A percentile compares a stretch with the other conserved stretches of the same genome.
Conservation (phyloP, 2,888 invertebrate species). For the Athalia circularis region DNA sequence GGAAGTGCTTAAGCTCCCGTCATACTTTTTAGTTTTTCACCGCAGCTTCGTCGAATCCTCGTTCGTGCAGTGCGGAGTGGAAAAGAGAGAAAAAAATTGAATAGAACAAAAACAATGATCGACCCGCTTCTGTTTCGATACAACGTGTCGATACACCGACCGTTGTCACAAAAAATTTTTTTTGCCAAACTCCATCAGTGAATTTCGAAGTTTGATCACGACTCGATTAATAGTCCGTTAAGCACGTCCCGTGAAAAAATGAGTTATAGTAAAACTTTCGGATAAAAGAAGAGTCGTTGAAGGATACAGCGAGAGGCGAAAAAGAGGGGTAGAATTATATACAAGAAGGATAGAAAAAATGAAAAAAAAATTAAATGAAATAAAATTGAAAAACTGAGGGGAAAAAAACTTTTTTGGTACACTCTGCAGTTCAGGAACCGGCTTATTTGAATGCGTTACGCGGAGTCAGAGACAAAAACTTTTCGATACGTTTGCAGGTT, state of each 20-base stretch:
- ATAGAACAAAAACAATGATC: not conserved
- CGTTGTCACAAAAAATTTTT: not conserved
- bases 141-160: not conserved
- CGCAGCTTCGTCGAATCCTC: too few species aligned
- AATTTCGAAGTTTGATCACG: constrained; percentile 40
- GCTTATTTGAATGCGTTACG: constrained; percentile 16
- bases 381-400: constrained; percentile 1
- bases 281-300: not conserved
- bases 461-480: constrained; percentile 15
- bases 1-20: too few species aligned
- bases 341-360: not conserved
- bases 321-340: not conserved
- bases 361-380: not conserved
- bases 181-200: constrained; percentile 20
- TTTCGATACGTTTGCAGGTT: not conserved
- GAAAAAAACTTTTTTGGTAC: not conserved
- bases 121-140: not conserved
- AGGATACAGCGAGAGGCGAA: not conserved
- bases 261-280: constrained; percentile 12
- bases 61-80: too few species aligned
- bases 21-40: too few species aligned
- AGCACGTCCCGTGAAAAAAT: constrained; percentile 29
- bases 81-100: not conserved
- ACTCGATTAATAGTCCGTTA: constrained; percentile 34
- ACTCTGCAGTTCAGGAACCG: not conserved